A percentile compares a stretch with the other conserved stretches of the same genome.
Evolutionary conservation across 2,113 vertebrate genomes (phyloP).

Genomic region (Plectropomus leopardus): DNA sequence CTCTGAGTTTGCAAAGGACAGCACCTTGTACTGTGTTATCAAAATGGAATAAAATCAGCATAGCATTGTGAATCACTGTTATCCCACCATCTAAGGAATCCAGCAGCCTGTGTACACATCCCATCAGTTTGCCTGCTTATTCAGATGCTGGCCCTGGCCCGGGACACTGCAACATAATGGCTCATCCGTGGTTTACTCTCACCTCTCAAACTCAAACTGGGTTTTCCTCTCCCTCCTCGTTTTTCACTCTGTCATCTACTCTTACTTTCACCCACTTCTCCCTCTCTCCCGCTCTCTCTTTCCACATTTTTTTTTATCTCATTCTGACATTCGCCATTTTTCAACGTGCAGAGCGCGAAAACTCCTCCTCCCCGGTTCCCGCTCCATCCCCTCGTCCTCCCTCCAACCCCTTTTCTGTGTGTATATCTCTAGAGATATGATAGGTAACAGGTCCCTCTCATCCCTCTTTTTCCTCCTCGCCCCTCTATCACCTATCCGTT

Average conservation of each 20-base stretch:
- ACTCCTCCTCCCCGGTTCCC: constrained; percentile 63
- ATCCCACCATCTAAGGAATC: constrained; percentile 62
- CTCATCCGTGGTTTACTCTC: constrained; percentile 70
- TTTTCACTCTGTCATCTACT: constrained; percentile 84
- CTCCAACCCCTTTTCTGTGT: constrained; percentile 47
- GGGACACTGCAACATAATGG: constrained; percentile 69
- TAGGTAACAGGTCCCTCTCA: constrained; percentile 75
- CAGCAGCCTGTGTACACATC: constrained; percentile 53
- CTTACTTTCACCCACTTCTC: constrained; percentile 76
- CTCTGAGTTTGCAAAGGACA: constrained; percentile 62
- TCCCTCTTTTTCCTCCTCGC: constrained; percentile 40
- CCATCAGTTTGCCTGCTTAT: constrained; percentile 69
- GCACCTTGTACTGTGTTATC: constrained; percentile 41
- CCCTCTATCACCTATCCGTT: constrained; percentile 66
- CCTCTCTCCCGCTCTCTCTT: constrained; percentile 48
- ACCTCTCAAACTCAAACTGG: constrained; percentile 80
- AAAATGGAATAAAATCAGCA: constrained; percentile 68
- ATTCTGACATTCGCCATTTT: constrained; percentile 85
- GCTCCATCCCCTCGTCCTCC: constrained; percentile 43
- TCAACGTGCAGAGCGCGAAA: constrained; percentile 68
- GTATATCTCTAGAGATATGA: constrained; percentile 72
- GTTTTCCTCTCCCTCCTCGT: constrained; percentile 79
- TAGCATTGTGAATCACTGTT: constrained; percentile 63
- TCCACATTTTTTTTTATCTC: constrained; percentile 79
- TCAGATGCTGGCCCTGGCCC: constrained; percentile 67